Conservation (phyloP, 2,113 vertebrate species). For the Centropus bengalensis region DNA sequence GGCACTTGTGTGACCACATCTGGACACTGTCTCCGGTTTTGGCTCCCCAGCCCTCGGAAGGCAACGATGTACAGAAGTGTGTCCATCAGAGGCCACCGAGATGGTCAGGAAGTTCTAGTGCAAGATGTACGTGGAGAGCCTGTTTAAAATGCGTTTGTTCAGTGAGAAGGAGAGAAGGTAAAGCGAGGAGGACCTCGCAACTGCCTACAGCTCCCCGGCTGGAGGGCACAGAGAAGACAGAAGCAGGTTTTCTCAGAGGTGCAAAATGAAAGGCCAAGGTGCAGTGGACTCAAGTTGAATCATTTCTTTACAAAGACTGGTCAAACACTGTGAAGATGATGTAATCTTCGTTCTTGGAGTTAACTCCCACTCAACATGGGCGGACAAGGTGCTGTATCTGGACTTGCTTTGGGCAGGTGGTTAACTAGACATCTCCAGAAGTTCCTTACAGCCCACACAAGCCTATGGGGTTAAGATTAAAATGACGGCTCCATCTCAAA, state of each 20-base stretch:
- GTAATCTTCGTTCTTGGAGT: background rate
- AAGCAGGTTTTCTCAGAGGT: background rate
- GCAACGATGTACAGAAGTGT: background rate
- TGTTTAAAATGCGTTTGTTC: background rate
- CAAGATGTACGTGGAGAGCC: background rate
- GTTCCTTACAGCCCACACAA: background rate
- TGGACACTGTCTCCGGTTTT: background rate
- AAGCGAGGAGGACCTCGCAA: background rate
- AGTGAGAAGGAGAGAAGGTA: background rate
- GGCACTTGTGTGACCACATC: background rate
- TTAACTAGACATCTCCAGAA: background rate
- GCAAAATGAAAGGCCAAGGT: background rate
- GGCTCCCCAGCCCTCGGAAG: background rate
- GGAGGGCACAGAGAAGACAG: background rate
- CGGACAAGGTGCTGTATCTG: background rate
- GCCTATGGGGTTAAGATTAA: background rate
- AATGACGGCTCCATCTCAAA: background rate
- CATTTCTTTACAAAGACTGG: background rate
- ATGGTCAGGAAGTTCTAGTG: background rate
- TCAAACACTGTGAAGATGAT: background rate
- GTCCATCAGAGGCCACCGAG: background rate
- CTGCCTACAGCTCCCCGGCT: background rate
- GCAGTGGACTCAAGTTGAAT: background rate
- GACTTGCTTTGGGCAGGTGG: background rate
- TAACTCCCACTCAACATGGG: background rate